phyloP scores from a whole-genome alignment of 2,113 vertebrate species.

The Myanophis thanlyinensis region DNA sequence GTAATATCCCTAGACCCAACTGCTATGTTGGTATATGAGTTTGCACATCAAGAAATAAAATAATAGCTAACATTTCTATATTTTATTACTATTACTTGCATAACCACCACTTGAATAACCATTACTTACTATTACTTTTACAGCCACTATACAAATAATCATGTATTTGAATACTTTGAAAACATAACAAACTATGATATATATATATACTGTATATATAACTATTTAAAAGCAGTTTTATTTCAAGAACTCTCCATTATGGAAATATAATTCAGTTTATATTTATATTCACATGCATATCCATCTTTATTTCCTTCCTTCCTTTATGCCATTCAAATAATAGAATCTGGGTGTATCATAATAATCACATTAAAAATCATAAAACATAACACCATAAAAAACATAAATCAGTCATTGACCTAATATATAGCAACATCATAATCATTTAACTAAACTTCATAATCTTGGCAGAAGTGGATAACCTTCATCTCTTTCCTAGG shows the following conservation, averaged over 20 bases:
- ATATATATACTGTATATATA: background rate
- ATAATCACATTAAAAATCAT: background rate
- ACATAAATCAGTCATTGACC: background rate
- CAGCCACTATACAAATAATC: background rate
- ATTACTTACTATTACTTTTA: background rate
- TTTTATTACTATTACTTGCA: background rate
- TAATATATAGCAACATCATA: background rate
- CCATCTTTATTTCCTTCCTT: background rate
- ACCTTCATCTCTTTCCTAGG: background rate
- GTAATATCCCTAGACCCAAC: background rate
- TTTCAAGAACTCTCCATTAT: background rate
- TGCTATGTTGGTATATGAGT: background rate
- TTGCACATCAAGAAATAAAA: background rate
- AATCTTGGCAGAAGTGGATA: background rate
- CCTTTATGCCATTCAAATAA: background rate
- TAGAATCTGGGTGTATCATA: background rate
- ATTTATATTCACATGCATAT: background rate
- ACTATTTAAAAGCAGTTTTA: background rate
- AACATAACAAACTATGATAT: background rate
- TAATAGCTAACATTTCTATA: background rate
- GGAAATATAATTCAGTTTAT: background rate
- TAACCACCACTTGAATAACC: no score
- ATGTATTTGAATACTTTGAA: background rate
- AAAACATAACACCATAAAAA: background rate
- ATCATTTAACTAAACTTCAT: background rate